Conservation (phyloP, 1,140 invertebrate species). For the Neuroterus valhalla region DNA sequence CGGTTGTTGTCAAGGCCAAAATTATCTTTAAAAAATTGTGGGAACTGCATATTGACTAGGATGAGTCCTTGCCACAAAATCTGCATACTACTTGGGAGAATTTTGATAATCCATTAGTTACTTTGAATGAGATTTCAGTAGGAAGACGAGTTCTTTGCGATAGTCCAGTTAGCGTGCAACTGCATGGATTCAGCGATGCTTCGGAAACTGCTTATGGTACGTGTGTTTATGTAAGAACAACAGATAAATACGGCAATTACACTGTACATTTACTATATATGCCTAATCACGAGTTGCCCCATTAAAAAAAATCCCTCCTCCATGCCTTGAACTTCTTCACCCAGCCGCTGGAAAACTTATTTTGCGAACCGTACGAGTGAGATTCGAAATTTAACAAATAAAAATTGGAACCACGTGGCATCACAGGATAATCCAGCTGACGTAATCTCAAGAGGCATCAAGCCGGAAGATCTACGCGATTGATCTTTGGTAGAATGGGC, state of each 20-base stretch:
- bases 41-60: conserved; percentile 55
- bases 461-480: conserved; percentile 20
- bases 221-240: conserved; percentile 11
- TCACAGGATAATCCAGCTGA: conserved; percentile 30
- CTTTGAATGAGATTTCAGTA: conserved; percentile 26
- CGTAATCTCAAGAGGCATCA: conserved; percentile 42
- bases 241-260: too few relatives aligned
- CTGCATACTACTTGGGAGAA: conserved; percentile 29
- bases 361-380: conserved; percentile 48
- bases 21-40: neutral
- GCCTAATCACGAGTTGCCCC: conserved; percentile 64
- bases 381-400: conserved; percentile 23
- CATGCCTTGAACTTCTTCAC: conserved; percentile 68
- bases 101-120: neutral
- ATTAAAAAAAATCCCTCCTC: conserved; percentile 69
- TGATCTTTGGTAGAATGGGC: conserved; percentile 49
- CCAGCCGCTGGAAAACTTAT: conserved; percentile 63
- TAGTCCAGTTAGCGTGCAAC: conserved; percentile 14
- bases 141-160: neutral
- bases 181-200: conserved; percentile 45
- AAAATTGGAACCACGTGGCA: conserved; percentile 45
- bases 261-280: neutral
- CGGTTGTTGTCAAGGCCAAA: too few relatives aligned
- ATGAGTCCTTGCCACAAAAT: conserved; percentile 52
- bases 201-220: conserved; percentile 41